Evolutionary conservation across 1,140 invertebrate genomes (phyloP), one percentile per base, ranked within the genome.

Genomic region (Archegozetes longisetosus): DNA sequence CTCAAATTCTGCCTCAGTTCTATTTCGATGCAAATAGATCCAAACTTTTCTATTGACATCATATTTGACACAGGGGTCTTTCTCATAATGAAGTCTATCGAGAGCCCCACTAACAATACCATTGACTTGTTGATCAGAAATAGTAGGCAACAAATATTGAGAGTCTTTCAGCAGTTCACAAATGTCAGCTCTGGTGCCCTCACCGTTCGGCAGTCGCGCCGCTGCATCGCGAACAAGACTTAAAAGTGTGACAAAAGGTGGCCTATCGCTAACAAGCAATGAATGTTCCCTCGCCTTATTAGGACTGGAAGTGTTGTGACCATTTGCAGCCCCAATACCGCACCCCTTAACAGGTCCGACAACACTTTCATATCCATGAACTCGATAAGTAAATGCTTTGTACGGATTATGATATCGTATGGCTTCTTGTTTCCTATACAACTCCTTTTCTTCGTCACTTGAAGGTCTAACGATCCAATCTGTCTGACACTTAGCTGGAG

Each of bases 311-410:
- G 50, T n/a, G 6, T 6, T 40, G 22, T 60, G 51, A 72, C 64
- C 76, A 63, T 64, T 75, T 73, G 73, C 77, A 53, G 70, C 71
- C 62, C 68, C 67, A 50, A 79, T 80, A 66, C 86, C 87, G 64
- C 88, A 85, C 27, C 87, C 87, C 72, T 89, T 89, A 0, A 93
- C 82, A 1, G 89, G 88, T 0, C 88, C 88, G 1, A 93, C 88
- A 22, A 90, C 84, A 32, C 84, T 85, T 63, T 87, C 83, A 67
- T 88, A 90, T 2, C 84, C 83, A 72, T 91, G 84, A 76, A 87
- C 78, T 29, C 78, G 75, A 68, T 86, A 92, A 0, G 86, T 89
- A 66, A 87, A 93, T 0, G 87, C 83, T 68, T 83, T 82, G 67
- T 89, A 85, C 2, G 88, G 88, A 62, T 84, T 82, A 53, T 84